Evolutionary conservation across 1,140 invertebrate species (phyloP), one percentile per base, ranked within the genome.

Genomic region (Procambarus virginalis): DNA sequence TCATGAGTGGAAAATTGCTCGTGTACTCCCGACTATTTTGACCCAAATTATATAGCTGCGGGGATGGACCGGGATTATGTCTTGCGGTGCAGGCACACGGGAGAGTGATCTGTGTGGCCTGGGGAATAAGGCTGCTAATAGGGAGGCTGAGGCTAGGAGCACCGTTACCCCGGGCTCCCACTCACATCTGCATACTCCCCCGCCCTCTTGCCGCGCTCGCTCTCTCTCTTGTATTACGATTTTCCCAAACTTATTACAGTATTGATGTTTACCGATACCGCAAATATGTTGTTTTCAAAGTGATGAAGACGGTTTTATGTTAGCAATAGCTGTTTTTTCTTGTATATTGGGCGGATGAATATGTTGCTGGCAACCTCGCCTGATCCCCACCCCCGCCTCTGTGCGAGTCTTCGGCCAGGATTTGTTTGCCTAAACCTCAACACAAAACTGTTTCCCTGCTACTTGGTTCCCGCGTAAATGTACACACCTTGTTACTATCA

Each of bases 101-200:
- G 79, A 60, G 79, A 81, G 60, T 60, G 51, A 46, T 20, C 79
- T 34, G 2, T 81, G 6, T 10, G 2, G 51, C 2, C 1, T 8
- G 14, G 55, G 34, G 51, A 81, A 60, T 81, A 81, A 34, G 51
- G 79, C 22, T 51, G 79, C 17, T 60, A 60, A 22, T 81, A 12
- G 20, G 8, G 2, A 49, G 64, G 8, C 6, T n/a, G 17, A 49
- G 22, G 51, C 6, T 60, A 34, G 10, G 12, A 8, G 55, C 9
- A 81, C 51, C n/a, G 51, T 20, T n/a, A 58, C 12, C 55, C 55
- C 78, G 48, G 9, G 78, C 48, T n/a, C 78, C 45, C 14, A 55
- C 55, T n/a, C 51, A 22, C 51, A 81, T 81, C 79, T 81, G 79
- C 79, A 81, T 81, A 81, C 79, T n/a, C 79, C 34, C 51, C 12